Percentiles rank a stretch among this genome's conserved stretches.
These are phyloP conservation scores for Carabus problematicus DNA, from an alignment of 2,888 invertebrate genomes.

Conservation along the genomic window DNA sequence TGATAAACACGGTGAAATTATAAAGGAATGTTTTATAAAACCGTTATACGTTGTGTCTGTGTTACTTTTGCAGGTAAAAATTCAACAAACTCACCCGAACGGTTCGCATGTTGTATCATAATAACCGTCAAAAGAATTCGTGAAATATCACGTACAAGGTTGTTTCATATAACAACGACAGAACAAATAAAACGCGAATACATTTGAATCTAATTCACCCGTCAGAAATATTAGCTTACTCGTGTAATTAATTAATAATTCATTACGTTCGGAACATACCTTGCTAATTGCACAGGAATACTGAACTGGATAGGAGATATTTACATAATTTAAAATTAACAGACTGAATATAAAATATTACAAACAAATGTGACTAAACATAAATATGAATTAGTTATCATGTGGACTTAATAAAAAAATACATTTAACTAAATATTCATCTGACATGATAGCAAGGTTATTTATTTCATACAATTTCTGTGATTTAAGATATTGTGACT, in stretches of 20 bases:
- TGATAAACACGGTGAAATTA: conserved; percentile 23
- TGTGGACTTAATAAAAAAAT: too few species aligned
- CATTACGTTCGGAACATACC: conserved; percentile 1
- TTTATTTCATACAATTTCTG: too few species aligned
- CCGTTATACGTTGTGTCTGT: not conserved
- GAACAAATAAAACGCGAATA: not conserved
- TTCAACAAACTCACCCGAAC: not conserved
- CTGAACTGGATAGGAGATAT: too few species aligned
- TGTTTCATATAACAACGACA: not conserved
- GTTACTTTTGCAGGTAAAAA: not conserved
- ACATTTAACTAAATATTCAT: too few species aligned
- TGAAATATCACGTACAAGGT: not conserved
- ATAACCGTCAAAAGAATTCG: not conserved
- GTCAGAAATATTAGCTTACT: not conserved
- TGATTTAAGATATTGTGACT: too few species aligned
- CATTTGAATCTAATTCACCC: not conserved
- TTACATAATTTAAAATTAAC: too few species aligned
- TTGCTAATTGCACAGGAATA: not conserved
- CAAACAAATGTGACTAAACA: too few species aligned
- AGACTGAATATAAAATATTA: too few species aligned
- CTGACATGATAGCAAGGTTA: too few species aligned
- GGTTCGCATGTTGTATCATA: conserved; percentile 23
- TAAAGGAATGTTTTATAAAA: conserved; percentile 12
- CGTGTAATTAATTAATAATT: conserved; percentile 1
- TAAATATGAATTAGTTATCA: too few species aligned